These are phyloP conservation scores for Caenorhabditis imperialis DNA, from an alignment of 2,888 invertebrate genomes.

Conservation along the genomic window DNA sequence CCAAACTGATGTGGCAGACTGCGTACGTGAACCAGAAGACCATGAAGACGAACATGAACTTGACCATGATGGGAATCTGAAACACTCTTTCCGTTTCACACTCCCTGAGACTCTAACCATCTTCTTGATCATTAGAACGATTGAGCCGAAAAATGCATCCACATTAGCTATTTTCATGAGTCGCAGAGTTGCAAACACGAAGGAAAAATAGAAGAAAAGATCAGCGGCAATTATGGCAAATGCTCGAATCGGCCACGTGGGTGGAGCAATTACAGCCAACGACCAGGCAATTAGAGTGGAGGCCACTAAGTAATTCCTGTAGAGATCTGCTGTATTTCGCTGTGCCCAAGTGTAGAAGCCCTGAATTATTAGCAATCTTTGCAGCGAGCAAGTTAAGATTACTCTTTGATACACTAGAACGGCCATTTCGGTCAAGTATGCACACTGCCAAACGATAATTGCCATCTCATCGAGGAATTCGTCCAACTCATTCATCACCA, in stretches of 20 bases:
- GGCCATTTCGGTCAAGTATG: conserved; percentile 53
- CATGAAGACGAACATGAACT: conserved; percentile 64
- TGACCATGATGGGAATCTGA: conserved; percentile 60
- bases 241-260: conserved; percentile 45
- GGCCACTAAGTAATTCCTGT: conserved; percentile 50
- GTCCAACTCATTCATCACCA: conserved; percentile 49
- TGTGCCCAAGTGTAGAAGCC: conserved; percentile 49
- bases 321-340: conserved; percentile 51
- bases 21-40: conserved; percentile 65
- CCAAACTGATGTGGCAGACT: conserved; percentile 61
- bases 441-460: conserved; percentile 57
- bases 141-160: conserved; percentile 63
- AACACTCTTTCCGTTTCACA: not conserved
- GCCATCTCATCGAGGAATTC: conserved; percentile 55
- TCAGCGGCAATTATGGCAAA: conserved; percentile 56
- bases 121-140: conserved; percentile 62
- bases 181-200: conserved; percentile 59
- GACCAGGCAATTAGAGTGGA: conserved; percentile 49
- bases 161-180: conserved; percentile 63
- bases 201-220: conserved; percentile 60
- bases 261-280: conserved; percentile 40
- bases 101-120: conserved; percentile 26
- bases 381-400: not conserved
- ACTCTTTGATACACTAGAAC: conserved; percentile 48
- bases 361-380: conserved; percentile 2